A percentile compares a stretch with the other conserved stretches of the same genome.
Conservation (phyloP, 2,888 invertebrate genomes). For the Macaria notata region DNA sequence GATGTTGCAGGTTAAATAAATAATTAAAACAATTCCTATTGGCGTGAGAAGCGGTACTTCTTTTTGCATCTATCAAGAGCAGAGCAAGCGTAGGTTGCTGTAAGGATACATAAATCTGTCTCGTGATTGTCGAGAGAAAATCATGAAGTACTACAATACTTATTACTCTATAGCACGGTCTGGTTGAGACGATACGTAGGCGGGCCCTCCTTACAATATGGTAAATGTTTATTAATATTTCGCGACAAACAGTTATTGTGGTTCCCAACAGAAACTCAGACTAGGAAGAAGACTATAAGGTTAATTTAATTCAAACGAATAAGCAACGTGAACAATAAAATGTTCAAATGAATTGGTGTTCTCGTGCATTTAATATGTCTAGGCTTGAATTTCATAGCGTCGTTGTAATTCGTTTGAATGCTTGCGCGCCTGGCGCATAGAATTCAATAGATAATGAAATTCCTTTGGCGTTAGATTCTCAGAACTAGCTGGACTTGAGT, state of each 20-base stretch:
- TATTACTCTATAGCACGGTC: slow-evolving; percentile 41
- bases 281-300: too few species aligned
- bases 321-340: too few species aligned
- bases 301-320: too few species aligned
- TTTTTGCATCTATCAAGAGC: slow-evolving; percentile 45
- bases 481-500: slow-evolving; percentile 9
- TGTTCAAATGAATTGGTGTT: neutral
- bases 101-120: slow-evolving; percentile 67
- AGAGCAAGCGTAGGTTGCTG: slow-evolving; percentile 53
- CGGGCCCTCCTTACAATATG: slow-evolving; percentile 41
- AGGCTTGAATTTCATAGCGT: slow-evolving; percentile 11
- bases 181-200: slow-evolving; percentile 42
- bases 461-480: slow-evolving; percentile 10
- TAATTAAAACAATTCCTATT: slow-evolving; percentile 8
- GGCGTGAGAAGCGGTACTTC: slow-evolving; percentile 30
- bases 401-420: slow-evolving; percentile 5
- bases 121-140: slow-evolving; percentile 61
- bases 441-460: slow-evolving; percentile 20
- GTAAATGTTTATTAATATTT: too few species aligned
- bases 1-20: neutral
- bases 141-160: slow-evolving; percentile 49
- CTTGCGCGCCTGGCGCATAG: neutral
- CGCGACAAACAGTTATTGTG: too few species aligned
- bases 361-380: neutral
- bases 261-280: too few species aligned